Evolutionary conservation across 2,888 invertebrate genomes (phyloP), one percentile per base, ranked within the genome.

Genomic region (Amphimallon solstitiale): DNA sequence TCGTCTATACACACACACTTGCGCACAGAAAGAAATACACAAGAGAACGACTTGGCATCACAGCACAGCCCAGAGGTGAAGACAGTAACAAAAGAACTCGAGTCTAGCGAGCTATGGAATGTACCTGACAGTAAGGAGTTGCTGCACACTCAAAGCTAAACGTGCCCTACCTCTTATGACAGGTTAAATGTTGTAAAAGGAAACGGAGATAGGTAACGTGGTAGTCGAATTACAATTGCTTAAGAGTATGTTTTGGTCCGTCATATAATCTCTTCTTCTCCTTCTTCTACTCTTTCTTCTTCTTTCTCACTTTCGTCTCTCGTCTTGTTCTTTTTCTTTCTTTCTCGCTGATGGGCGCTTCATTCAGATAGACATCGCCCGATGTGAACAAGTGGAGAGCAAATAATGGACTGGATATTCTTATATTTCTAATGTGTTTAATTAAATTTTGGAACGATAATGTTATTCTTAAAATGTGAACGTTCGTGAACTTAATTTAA

Each of bases 81-180:
- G 67, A 68, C 67, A 67, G 68, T 64, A 70, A 70, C 70, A 70
- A 70, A 70, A 70, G 70, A 70, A 70, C 70, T 54, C 45, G 67
- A 63, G 66, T 70, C 68, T 66, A 70, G 65, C 59, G 68, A 48
- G 66, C 61, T 59, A 52, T 59, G 70, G 70, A 70, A 70, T 70
- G 70, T 65, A 68, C 70, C 68, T 63, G 54, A 60, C 66, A 62
- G 59, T 63, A 56, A 43, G 56, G 56, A 56, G 56, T 56, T 65
- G 52, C 49, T 49, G 64, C 60, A 37, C 23, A 60, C 63, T 21
- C 61, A 59, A 63, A 67, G 14, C 38, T 46, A 63, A 43, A 63
- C 63, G 40, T 29, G 56, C 40, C 56, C 56, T 56, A 43, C 63
- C 52, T 54, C 63, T 63, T 63, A 63, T 63, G 63, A 63, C 63